These are phyloP conservation scores for Slavum lentiscoides DNA, from an alignment of 2,888 invertebrate species.

Conservation along the genomic window DNA sequence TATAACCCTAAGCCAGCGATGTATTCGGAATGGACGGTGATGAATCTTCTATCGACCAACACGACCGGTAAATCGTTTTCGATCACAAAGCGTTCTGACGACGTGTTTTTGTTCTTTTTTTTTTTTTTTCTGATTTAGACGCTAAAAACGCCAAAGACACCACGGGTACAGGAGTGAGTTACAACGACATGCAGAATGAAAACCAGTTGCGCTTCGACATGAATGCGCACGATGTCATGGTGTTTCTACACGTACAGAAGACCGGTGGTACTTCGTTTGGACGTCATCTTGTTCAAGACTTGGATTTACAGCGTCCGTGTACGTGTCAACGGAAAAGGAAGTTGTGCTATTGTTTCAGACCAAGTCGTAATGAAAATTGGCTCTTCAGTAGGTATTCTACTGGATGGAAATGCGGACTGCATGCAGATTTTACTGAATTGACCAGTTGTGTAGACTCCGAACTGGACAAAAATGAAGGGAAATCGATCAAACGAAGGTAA, in stretches of 20 bases:
- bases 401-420: constrained; percentile 97
- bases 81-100: not conserved
- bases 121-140: constrained; percentile 58
- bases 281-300: constrained; percentile 90
- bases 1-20: constrained; percentile 55
- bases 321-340: constrained; percentile 87
- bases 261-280: constrained; percentile 98
- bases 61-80: constrained; percentile 57
- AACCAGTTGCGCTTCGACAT: constrained; percentile 82
- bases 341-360: constrained; percentile 88
- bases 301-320: constrained; percentile 90
- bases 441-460: constrained; percentile 89
- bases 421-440: constrained; percentile 97
- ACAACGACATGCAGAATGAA: constrained; percentile 83
- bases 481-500: constrained; percentile 71
- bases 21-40: constrained; percentile 58
- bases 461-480: constrained; percentile 87
- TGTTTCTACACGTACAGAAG: constrained; percentile 98
- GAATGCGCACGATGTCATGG: constrained; percentile 94
- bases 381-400: constrained; percentile 96
- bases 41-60: constrained; percentile 57
- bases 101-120: too few relatives aligned
- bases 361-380: constrained; percentile 93
- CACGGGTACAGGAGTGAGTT: constrained; percentile 69
- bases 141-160: constrained; percentile 60